These are phyloP conservation scores for Sphenodon punctatus DNA, from an alignment of 2,797 vertebrate species.

Conservation along the genomic window DNA sequence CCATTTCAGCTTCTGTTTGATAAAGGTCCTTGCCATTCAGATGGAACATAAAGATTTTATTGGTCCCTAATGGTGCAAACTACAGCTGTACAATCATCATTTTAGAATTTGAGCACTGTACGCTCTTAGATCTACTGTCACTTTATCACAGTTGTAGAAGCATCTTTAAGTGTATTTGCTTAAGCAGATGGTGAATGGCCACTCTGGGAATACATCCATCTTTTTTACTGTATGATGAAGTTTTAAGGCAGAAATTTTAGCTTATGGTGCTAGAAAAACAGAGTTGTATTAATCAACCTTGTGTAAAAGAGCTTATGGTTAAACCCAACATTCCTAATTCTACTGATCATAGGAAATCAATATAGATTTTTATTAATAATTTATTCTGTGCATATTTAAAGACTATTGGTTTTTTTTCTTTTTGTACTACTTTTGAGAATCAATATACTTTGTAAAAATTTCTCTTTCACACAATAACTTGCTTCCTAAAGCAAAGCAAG, in stretches of 20 bases:
- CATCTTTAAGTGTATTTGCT: conserved; percentile 73
- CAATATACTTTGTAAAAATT: not conserved
- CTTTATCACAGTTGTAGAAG: conserved; percentile 66
- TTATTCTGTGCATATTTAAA: not conserved
- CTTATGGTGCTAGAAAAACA: conserved; percentile 38
- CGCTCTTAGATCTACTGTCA: conserved; percentile 51
- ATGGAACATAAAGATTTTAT: conserved; percentile 68
- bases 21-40: conserved; percentile 45
- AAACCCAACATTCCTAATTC: not conserved
- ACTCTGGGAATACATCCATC: conserved; percentile 56
- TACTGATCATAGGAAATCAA: not conserved
- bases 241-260: conserved; percentile 63
- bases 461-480: not conserved
- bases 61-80: conserved; percentile 63
- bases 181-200: conserved; percentile 73
- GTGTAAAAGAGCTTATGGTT: not conserved
- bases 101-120: conserved; percentile 59
- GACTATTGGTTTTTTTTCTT: not conserved
- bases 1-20: conserved; percentile 50
- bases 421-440: not conserved
- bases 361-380: not conserved
- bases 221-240: conserved; percentile 68
- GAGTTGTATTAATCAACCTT: conserved; percentile 32
- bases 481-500: not conserved
- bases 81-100: conserved; percentile 66